These are phyloP conservation scores for Brienomyrus longianalis DNA, from an alignment of 2,113 vertebrate species.

Conservation along the genomic window DNA sequence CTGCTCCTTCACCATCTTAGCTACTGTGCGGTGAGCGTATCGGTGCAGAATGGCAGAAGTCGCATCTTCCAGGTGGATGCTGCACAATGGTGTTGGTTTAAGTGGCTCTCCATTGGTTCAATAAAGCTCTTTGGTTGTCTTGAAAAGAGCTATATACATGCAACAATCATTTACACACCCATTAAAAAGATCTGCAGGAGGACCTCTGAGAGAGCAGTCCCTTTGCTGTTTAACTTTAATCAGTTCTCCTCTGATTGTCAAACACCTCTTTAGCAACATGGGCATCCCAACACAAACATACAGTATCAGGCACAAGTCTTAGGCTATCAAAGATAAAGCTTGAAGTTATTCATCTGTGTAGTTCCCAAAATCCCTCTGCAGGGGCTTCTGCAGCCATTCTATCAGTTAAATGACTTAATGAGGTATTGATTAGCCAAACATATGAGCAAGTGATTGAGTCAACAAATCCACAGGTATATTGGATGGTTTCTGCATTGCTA, in stretches of 20 bases:
- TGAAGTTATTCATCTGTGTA: neutral
- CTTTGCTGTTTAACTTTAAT: neutral
- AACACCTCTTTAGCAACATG: neutral
- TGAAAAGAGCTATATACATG: neutral
- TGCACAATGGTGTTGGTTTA: neutral
- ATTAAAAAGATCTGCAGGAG: neutral
- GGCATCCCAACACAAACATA: neutral
- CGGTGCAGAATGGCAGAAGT: neutral
- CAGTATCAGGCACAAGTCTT: neutral
- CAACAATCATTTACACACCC: neutral
- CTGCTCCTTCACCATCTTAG: neutral
- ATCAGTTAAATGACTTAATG: neutral
- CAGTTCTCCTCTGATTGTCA: neutral
- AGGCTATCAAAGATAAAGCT: neutral
- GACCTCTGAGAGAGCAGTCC: neutral
- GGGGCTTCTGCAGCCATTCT: neutral
- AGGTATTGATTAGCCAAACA: neutral
- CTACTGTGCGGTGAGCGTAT: neutral
- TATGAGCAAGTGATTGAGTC: neutral
- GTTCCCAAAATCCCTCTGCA: neutral
- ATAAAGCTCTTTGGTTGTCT: neutral
- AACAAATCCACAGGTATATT: neutral
- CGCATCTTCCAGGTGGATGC: neutral
- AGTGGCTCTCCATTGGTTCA: neutral
- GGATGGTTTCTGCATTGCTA: neutral